Evolutionary conservation across 2,888 invertebrate species (phyloP).

Genomic region (Gerris lacustris): DNA sequence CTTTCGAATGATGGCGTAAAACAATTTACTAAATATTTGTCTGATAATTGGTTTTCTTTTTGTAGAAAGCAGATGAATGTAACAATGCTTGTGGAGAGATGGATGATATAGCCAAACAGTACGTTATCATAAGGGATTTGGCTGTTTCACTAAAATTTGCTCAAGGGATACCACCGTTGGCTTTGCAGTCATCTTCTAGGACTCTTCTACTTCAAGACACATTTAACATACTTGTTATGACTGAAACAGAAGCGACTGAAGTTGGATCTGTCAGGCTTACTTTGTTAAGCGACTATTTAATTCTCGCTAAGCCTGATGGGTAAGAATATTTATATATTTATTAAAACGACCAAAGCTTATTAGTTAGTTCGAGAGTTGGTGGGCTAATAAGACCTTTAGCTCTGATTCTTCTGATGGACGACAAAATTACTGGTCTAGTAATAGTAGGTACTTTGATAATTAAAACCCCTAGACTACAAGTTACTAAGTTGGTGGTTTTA

Average conservation of each 20-base stretch:
- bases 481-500: too few species aligned
- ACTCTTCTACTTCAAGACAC: neutral
- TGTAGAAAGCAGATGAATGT: neutral
- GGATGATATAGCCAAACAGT: neutral
- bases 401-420: neutral
- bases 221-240: neutral
- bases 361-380: neutral
- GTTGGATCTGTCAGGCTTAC: neutral
- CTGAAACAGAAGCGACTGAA: neutral
- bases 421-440: neutral
- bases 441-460: neutral
- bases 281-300: neutral
- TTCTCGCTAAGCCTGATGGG: neutral
- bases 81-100: neutral
- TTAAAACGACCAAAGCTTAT: neutral
- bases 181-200: neutral
- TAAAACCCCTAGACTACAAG: too few species aligned
- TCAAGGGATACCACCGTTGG: neutral
- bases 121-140: neutral
- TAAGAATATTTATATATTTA: neutral
- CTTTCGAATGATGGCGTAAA: too few species aligned
- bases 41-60: neutral
- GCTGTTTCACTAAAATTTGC: neutral
- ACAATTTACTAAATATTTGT: neutral
- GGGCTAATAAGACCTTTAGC: neutral